Conservation (phyloP, 2,113 vertebrate genomes). For the Odobenus rosmarus region DNA sequence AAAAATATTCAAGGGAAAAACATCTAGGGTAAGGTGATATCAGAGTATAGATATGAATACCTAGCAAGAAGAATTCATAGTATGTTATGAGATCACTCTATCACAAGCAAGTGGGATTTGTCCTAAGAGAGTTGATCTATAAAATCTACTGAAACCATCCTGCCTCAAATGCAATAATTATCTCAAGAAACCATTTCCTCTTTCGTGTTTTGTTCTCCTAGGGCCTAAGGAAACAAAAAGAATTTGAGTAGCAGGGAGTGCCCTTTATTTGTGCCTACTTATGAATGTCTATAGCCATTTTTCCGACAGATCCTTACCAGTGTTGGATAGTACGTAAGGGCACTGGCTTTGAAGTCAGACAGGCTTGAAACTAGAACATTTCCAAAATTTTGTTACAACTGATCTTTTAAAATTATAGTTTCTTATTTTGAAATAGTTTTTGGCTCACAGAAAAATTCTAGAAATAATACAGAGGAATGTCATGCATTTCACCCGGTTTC, state of each 20-base stretch:
- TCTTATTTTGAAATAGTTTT: conserved; percentile 46
- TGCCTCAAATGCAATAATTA: neutral
- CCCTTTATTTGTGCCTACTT: neutral
- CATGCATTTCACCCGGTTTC: neutral
- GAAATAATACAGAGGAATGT: neutral
- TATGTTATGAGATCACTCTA: neutral
- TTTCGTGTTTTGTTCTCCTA: conserved; percentile 10
- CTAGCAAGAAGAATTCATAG: neutral
- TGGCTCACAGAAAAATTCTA: neutral
- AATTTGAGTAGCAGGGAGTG: neutral
- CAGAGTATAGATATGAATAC: conserved; percentile 22
- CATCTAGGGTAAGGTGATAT: neutral
- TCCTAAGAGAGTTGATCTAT: neutral
- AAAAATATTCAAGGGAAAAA: conserved; percentile 14
- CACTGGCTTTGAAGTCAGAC: neutral
- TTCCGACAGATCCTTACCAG: neutral
- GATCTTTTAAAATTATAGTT: neutral
- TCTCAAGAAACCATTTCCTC: neutral
- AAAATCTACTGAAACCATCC: neutral
- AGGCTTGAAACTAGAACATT: neutral
- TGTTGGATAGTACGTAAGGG: neutral
- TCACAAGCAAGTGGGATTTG: neutral
- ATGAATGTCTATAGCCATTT: neutral
- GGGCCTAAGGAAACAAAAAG: neutral
- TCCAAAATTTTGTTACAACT: neutral